Base-by-base conservation (phyloP, 2,888 invertebrate genomes). In the Arrhopalites spinosus region DNA sequence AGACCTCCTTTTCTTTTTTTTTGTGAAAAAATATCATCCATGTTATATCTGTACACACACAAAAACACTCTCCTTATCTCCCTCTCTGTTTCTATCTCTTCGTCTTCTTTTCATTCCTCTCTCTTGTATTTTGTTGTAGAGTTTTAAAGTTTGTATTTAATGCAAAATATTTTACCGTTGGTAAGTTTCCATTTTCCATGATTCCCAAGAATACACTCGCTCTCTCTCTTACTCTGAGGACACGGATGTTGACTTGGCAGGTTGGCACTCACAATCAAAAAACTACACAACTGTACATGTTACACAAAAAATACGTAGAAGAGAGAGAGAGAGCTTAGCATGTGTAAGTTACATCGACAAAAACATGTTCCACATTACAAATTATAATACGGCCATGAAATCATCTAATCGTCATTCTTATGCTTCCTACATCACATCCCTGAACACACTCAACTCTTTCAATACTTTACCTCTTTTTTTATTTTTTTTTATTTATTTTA, bases 311-410 rank as follows among this genome's bases (percentile, higher is more conserved):
- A n/a, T 56, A 56, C 53, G n/a, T 56, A 59, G 43, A 30, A 59
- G n/a, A n/a, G n/a, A n/a, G n/a, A n/a, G n/a, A n/a, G n/a, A n/a
- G n/a, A n/a, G n/a, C n/a, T n/a, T n/a, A n/a, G n/a, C n/a, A n/a
- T 64, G 64, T 30, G 29, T 53, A n/a, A 53, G n/a, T 29, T 13
- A 56, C 56, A 27, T 70, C 36, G n/a, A 59, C 36, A 20, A 36
- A 59, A 71, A 43, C 59, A 71, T 71, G 71, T 71, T 71, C 59
- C 71, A 71, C 71, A 71, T 71, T 71, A 71, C 71, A 71, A 71
- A 71, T 71, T 71, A 71, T 71, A 71, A 71, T 56, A 59, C 71
- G 71, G 30, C 71, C 71, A 71, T 71, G 71, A 71, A 71, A 71
- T 71, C 59, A 59, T 71, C 71, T 71, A 71, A 71, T 71, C 71